These are phyloP conservation scores for Centropus bengalensis DNA, from an alignment of 2,113 vertebrate species.

Conservation along the genomic window DNA sequence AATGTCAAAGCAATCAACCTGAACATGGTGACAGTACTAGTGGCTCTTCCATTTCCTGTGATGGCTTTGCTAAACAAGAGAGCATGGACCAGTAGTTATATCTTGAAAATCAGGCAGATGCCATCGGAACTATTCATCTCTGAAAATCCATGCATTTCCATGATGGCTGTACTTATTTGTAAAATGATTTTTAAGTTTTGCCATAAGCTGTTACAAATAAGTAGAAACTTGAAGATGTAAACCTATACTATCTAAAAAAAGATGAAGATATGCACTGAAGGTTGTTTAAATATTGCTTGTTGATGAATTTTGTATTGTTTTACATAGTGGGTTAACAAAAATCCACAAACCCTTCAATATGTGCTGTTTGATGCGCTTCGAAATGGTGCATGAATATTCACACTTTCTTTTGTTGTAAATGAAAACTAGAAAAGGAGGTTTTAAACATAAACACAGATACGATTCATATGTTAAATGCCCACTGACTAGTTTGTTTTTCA, in stretches of 20 bases:
- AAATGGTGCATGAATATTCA: conserved; percentile 66
- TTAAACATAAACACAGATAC: conserved; percentile 53
- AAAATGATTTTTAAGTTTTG: conserved; percentile 72
- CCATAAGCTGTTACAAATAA: conserved; percentile 67
- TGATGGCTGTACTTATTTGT: conserved; percentile 69
- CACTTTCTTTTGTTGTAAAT: conserved; percentile 64
- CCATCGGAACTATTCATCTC: conserved; percentile 57
- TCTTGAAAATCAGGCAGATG: conserved; percentile 60
- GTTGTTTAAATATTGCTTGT: too few relatives aligned
- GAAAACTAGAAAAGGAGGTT: conserved; percentile 49
- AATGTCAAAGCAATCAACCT: conserved; percentile 59
- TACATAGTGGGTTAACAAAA: too few relatives aligned
- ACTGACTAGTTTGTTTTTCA: conserved; percentile 51
- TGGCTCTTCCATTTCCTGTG: conserved; percentile 55
- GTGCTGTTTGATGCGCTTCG: too few relatives aligned
- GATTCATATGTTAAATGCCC: conserved; percentile 66
- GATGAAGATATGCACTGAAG: too few relatives aligned
- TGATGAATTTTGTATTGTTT: too few relatives aligned
- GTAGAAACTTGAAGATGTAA: conserved; percentile 8
- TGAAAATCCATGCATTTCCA: conserved; percentile 68
- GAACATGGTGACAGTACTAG: conserved; percentile 25
- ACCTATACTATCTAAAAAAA: too few relatives aligned
- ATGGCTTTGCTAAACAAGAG: conserved; percentile 63
- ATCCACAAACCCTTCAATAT: too few relatives aligned
- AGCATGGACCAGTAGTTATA: conserved; percentile 49